Evolutionary conservation across 1,140 invertebrate species (phyloP).

Genomic region (Aphis gossypii): DNA sequence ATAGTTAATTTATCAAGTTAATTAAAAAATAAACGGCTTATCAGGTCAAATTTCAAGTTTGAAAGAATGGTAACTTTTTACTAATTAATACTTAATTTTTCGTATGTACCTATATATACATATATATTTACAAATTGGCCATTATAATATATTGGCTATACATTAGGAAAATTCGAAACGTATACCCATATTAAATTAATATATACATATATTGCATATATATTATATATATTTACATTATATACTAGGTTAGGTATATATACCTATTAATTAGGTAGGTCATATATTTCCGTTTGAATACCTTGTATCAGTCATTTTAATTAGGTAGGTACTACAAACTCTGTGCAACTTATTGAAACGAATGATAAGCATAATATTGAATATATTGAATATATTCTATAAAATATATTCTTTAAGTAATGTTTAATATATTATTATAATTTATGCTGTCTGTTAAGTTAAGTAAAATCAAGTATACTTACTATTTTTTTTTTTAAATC

Average conservation of each 20-base stretch:
- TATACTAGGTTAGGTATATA: neutral
- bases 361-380: neutral
- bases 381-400: neutral
- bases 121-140: too few relatives aligned
- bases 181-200: neutral
- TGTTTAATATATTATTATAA: neutral
- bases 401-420: neutral
- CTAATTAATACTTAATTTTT: neutral
- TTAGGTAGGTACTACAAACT: neutral
- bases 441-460: neutral
- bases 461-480: neutral
- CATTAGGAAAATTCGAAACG: neutral
- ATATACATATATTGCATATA: neutral
- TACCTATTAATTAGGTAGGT: constrained; percentile 1
- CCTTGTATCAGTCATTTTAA: constrained; percentile 9
- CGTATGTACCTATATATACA: neutral
- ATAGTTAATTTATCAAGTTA: neutral
- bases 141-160: neutral
- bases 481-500: neutral
- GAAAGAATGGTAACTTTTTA: neutral
- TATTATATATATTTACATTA: too few relatives aligned
- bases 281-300: neutral
- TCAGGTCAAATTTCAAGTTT: neutral
- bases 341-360: neutral
- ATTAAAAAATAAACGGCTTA: neutral